Conservation (phyloP, 2,888 invertebrate genomes). For the Blastobasis adustella region DNA sequence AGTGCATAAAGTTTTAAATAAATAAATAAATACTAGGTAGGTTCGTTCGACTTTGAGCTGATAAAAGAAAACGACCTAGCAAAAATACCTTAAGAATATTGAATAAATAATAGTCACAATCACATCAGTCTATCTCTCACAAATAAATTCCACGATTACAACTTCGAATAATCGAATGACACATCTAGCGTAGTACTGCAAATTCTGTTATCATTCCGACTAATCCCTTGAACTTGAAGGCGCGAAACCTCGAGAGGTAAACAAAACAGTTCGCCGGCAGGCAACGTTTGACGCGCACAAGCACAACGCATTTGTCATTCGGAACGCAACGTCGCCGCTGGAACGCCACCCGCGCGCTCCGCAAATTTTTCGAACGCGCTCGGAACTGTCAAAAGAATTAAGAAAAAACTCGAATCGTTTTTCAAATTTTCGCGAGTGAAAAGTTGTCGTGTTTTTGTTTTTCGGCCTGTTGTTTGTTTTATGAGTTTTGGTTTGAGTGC, state of each 20-base stretch:
- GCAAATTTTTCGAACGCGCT: slow-evolving; percentile 37
- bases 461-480: slow-evolving; percentile 19
- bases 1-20: too few species aligned
- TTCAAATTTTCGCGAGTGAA: slow-evolving; percentile 18
- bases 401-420: slow-evolving; percentile 17
- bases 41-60: too few species aligned
- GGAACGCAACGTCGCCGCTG: slow-evolving; percentile 45
- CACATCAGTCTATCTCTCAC: too few species aligned
- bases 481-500: slow-evolving; percentile 16
- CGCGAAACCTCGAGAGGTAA: slow-evolving; percentile 42
- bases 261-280: slow-evolving; percentile 40
- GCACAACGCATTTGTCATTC: slow-evolving; percentile 71
- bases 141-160: too few species aligned
- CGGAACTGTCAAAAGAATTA: slow-evolving; percentile 29
- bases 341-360: slow-evolving; percentile 40
- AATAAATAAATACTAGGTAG: too few species aligned
- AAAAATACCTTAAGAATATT: too few species aligned
- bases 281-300: slow-evolving; percentile 38
- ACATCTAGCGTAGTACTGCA: slow-evolving; percentile 5
- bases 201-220: neutral
- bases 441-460: slow-evolving; percentile 8
- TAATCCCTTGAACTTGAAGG: slow-evolving; percentile 65
- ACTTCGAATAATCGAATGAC: too few species aligned
- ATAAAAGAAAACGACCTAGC: too few species aligned
- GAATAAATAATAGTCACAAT: too few species aligned